Evolutionary conservation across 2,113 vertebrate species (phyloP).

Genomic region (Chionis minor): DNA sequence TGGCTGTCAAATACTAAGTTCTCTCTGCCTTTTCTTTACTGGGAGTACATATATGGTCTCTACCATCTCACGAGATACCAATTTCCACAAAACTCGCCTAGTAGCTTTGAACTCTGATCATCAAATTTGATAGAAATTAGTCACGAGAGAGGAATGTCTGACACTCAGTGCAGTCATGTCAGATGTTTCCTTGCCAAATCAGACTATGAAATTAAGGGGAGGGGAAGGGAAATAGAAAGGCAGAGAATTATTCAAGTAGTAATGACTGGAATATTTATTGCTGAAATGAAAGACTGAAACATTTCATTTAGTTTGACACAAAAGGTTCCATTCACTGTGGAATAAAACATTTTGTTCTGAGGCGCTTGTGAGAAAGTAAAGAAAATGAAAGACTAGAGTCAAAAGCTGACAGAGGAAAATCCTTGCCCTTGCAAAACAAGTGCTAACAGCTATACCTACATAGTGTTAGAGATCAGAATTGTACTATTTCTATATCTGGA

Average conservation of each 20-base stretch:
- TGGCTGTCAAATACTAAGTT: neutral
- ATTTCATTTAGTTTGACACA: conserved; percentile 39
- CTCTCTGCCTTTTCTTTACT: neutral
- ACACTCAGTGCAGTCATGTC: neutral
- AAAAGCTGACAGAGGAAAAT: conserved; percentile 17
- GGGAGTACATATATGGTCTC: neutral
- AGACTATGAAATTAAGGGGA: neutral
- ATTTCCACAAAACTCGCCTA: neutral
- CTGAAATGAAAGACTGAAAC: conserved; percentile 43
- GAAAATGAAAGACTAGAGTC: neutral
- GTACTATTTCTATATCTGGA: neutral
- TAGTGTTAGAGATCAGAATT: neutral
- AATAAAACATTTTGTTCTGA: conserved; percentile 58
- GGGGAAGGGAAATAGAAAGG: neutral
- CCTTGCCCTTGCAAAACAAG: neutral
- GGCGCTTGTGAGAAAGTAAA: neutral
- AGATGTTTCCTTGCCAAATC: conserved; percentile 17
- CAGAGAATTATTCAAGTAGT: conserved; percentile 18
- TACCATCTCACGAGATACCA: neutral
- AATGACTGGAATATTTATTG: conserved; percentile 28
- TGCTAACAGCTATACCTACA: neutral
- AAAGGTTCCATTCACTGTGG: conserved; percentile 25
- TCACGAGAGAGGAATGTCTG: neutral
- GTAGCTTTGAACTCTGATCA: neutral
- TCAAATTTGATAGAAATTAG: conserved; percentile 1